Conservation (phyloP, 2,113 vertebrate genomes). For the Eudorcas thomsonii region DNA sequence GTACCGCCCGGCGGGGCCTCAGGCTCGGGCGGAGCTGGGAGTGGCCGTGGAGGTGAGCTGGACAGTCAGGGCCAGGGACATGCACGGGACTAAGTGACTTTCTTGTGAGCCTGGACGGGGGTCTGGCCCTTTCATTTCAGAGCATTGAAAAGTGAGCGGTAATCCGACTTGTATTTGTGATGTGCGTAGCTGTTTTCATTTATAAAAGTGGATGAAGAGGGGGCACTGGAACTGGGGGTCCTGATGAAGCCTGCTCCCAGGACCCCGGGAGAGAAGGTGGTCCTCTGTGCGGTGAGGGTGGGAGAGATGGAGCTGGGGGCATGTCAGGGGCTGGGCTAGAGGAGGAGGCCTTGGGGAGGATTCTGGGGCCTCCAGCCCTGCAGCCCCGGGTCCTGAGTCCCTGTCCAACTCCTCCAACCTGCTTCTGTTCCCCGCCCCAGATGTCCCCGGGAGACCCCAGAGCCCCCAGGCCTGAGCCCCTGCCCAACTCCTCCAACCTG, state of each 20-base stretch:
- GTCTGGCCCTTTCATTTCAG: fast-evolving
- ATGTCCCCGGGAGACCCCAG: background rate
- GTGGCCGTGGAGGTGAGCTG: fast-evolving
- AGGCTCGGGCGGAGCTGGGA: fast-evolving
- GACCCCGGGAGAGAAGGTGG: fast-evolving
- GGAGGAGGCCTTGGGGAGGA: background rate
- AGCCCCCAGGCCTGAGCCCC: fast-evolving
- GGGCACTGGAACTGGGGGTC: fast-evolving
- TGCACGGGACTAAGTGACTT: fast-evolving
- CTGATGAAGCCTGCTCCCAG: fast-evolving
- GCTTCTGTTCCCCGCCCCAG: fast-evolving
- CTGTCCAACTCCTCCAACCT: fast-evolving
- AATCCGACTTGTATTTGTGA: background rate
- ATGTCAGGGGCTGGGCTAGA: fast-evolving
- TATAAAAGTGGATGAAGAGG: background rate
- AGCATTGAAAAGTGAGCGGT: too few relatives aligned
- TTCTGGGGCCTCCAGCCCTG: too few relatives aligned
- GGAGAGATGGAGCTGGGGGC: too few relatives aligned
- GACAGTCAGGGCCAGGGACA: fast-evolving
- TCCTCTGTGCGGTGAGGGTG: fast-evolving
- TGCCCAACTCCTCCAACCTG: too few relatives aligned
- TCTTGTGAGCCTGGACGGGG: fast-evolving
- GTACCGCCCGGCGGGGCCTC: fast-evolving
- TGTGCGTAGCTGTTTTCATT: background rate
- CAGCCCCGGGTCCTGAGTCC: fast-evolving